Evolutionary conservation across 1,140 invertebrate genomes (phyloP).

Genomic region (Drosophila triauraria): DNA sequence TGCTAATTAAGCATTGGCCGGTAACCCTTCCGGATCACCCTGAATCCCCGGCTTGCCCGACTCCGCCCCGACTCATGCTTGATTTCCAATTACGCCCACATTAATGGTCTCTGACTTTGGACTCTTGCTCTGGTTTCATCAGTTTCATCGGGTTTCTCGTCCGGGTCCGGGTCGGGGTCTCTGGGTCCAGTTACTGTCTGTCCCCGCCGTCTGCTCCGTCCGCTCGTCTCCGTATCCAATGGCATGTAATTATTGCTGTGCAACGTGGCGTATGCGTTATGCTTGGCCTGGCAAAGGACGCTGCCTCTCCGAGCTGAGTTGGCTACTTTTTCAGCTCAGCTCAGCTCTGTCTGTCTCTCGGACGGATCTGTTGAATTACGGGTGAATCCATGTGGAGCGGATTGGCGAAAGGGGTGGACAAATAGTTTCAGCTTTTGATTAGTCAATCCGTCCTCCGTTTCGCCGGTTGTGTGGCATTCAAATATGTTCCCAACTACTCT

Average conservation of each 20-base stretch:
- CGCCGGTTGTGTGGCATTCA: slow-evolving; percentile 41
- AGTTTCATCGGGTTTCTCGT: slow-evolving; percentile 14
- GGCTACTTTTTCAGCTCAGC: slow-evolving; percentile 48
- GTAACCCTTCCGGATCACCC: slow-evolving; percentile 34
- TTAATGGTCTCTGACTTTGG: slow-evolving; percentile 69
- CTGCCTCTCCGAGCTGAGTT: slow-evolving; percentile 4
- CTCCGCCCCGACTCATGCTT: slow-evolving; percentile 36
- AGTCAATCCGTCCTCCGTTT: slow-evolving; percentile 48
- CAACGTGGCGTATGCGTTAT: slow-evolving; percentile 81
- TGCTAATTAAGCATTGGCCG: slow-evolving; percentile 77
- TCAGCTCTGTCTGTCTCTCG: slow-evolving; percentile 9
- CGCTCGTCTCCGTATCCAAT: slow-evolving; percentile 62
- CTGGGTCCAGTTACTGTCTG: slow-evolving; percentile 10
- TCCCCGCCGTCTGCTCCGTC: not conserved
- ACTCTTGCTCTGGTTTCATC: slow-evolving; percentile 21
- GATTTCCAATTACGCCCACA: slow-evolving; percentile 81
- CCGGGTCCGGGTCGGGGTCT: slow-evolving; percentile 9
- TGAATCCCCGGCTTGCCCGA: not conserved
- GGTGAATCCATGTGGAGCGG: slow-evolving; percentile 9
- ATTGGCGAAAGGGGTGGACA: slow-evolving; percentile 22
- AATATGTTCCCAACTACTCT: slow-evolving; percentile 15
- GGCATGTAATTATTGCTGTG: slow-evolving; percentile 83
- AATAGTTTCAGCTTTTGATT: slow-evolving; percentile 69
- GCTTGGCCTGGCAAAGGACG: slow-evolving; percentile 72
- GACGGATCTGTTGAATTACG: slow-evolving; percentile 42